phyloP scores from a whole-genome alignment of 2,797 vertebrate genomes.

The Mormyrops boulengeri region DNA sequence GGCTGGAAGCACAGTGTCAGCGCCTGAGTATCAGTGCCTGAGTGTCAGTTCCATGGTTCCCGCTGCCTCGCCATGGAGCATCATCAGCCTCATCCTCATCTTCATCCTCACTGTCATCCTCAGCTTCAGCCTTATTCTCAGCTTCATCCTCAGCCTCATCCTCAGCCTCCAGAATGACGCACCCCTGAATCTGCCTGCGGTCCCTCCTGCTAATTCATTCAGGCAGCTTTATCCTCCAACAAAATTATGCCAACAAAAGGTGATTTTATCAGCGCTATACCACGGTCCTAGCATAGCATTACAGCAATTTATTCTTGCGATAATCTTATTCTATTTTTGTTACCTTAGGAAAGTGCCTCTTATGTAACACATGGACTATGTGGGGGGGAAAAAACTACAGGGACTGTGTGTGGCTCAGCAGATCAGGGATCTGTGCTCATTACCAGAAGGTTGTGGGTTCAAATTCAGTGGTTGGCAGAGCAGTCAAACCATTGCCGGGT shows the following conservation, averaged over 20 bases:
- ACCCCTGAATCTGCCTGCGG: neutral
- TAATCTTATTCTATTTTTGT: neutral
- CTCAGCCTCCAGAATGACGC: neutral
- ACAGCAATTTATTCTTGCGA: conserved; percentile 4
- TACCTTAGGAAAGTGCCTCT: neutral
- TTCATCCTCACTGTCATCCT: neutral
- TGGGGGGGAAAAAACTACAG: neutral
- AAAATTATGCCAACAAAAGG: conserved; percentile 2
- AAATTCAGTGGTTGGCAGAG: neutral
- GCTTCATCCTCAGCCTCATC: neutral
- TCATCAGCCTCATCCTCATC: neutral
- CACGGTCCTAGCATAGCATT: neutral
- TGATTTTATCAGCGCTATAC: neutral
- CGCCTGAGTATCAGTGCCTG: no score
- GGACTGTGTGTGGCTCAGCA: neutral
- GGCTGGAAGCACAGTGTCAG: neutral
- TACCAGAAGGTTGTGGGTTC: neutral
- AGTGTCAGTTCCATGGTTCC: neutral
- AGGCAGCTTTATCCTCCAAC: neutral
- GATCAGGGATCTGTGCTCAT: neutral
- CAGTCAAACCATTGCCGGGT: neutral
- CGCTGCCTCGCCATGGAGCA: neutral
- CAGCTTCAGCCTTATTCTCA: neutral
- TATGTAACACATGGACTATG: neutral
- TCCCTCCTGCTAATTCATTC: neutral